These are phyloP conservation scores for Agapetus fuscipes DNA, from an alignment of 2,888 invertebrate species.

Conservation along the genomic window DNA sequence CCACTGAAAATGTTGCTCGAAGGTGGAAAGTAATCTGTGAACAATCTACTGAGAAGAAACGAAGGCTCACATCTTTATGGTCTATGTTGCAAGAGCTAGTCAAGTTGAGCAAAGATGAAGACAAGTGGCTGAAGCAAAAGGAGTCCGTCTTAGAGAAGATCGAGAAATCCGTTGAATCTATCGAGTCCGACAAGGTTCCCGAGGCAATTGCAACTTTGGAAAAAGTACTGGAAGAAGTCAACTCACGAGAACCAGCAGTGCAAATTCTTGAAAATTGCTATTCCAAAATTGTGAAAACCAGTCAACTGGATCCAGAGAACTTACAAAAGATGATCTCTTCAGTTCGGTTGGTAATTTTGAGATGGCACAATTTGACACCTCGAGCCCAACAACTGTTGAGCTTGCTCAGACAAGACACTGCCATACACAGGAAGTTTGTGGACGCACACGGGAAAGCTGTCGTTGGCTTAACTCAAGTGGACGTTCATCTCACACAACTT, in stretches of 20 bases:
- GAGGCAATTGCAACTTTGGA: constrained; percentile 49
- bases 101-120: constrained; percentile 45
- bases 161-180: constrained; percentile 48
- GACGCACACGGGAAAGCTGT: constrained; percentile 63
- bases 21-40: constrained; percentile 73
- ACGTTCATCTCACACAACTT: constrained; percentile 60
- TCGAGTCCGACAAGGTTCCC: constrained; percentile 47
- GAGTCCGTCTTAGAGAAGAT: constrained; percentile 51
- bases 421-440: constrained; percentile 57
- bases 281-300: constrained; percentile 54
- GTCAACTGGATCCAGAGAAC: constrained; percentile 59
- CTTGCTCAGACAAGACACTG: constrained; percentile 46
- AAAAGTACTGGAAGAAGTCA: constrained; percentile 43
- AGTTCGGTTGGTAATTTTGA: constrained; percentile 47
- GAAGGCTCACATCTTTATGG: constrained; percentile 54
- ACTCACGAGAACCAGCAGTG: constrained; percentile 45
- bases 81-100: constrained; percentile 49
- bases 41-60: constrained; percentile 60
- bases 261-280: constrained; percentile 60
- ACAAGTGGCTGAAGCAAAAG: constrained; percentile 51
- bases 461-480: constrained; percentile 59
- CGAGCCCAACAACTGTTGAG: constrained; percentile 49
- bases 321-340: constrained; percentile 52
- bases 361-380: constrained; percentile 56
- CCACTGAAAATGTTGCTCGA: constrained; percentile 62